phyloP scores from a whole-genome alignment of 2,888 invertebrate species.

The Drosophila merina region DNA sequence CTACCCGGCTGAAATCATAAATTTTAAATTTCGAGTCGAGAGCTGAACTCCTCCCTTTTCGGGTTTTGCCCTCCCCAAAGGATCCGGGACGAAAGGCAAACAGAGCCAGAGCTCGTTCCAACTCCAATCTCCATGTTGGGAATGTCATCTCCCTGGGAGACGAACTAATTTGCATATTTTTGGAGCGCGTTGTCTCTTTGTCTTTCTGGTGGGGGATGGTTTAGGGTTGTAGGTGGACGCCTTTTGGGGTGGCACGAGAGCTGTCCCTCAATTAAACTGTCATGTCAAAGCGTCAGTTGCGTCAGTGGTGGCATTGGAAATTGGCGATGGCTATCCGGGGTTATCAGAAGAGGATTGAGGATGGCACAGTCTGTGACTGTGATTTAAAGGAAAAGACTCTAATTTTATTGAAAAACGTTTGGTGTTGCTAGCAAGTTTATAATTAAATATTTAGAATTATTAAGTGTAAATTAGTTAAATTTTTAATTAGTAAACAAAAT shows the following conservation, averaged over 20 bases:
- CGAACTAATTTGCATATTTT: conserved; percentile 73
- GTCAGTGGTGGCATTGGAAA: conserved; percentile 51
- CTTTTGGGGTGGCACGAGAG: conserved; percentile 1
- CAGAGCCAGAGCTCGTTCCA: neutral
- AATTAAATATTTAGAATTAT: neutral
- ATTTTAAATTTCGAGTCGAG: conserved; percentile 67
- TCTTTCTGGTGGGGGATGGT: neutral
- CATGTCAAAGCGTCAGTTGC: conserved; percentile 69
- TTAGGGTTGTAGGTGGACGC: neutral
- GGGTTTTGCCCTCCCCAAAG: conserved; percentile 9
- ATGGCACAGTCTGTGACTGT: conserved; percentile 1
- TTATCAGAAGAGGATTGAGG: conserved; percentile 4
- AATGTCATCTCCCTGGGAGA: conserved; percentile 35
- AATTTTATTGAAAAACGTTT: neutral
- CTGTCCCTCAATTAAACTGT: conserved; percentile 72
- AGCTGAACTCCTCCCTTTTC: conserved; percentile 7
- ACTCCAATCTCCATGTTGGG: conserved; percentile 21
- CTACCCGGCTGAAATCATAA: conserved; percentile 59
- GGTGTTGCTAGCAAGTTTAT: neutral
- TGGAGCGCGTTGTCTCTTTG: conserved; percentile 29
- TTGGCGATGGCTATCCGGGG: conserved; percentile 23
- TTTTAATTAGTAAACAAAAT: neutral
- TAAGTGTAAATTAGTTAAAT: neutral
- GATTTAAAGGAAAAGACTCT: neutral
- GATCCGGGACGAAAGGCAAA: conserved; percentile 17